phyloP scores from a whole-genome alignment of 2,888 invertebrate genomes.

The Lagria hirta region DNA sequence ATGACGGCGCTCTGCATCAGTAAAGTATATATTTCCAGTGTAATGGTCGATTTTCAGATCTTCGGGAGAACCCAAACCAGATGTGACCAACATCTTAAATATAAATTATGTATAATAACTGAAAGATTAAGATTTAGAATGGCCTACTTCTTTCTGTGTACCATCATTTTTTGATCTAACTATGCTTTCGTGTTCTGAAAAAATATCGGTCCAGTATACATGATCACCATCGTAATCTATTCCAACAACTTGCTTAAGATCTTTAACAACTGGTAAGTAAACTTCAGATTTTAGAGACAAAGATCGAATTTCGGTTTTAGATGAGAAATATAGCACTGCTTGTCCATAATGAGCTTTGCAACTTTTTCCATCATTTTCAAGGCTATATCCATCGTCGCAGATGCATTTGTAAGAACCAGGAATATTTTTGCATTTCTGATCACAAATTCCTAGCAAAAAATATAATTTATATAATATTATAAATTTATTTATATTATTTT shows the following conservation, averaged over 20 bases:
- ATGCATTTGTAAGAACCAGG: slow-evolving; percentile 63
- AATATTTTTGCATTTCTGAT: slow-evolving; percentile 66
- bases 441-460: slow-evolving; percentile 57
- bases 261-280: slow-evolving; percentile 56
- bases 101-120: slow-evolving; percentile 1
- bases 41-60: slow-evolving; percentile 78
- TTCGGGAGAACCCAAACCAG: slow-evolving; percentile 72
- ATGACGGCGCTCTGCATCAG: slow-evolving; percentile 68
- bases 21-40: slow-evolving; percentile 80
- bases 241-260: slow-evolving; percentile 64
- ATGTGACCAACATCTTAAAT: slow-evolving; percentile 58
- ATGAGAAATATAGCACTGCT: slow-evolving; percentile 68
- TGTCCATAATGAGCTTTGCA: slow-evolving; percentile 63
- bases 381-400: slow-evolving; percentile 63
- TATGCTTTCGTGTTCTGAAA: slow-evolving; percentile 70
- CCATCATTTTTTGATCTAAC: slow-evolving; percentile 66
- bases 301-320: slow-evolving; percentile 65
- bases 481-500: no score
- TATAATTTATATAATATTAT: not conserved
- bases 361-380: slow-evolving; percentile 57
- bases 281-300: slow-evolving; percentile 61
- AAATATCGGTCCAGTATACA: slow-evolving; percentile 78
- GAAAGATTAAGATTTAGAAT: not conserved
- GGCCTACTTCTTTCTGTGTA: slow-evolving; percentile 58
- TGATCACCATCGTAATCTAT: slow-evolving; percentile 70